These are phyloP conservation scores for Eurytemora carolleeae DNA, from an alignment of 1,140 invertebrate genomes.

Conservation along the genomic window DNA sequence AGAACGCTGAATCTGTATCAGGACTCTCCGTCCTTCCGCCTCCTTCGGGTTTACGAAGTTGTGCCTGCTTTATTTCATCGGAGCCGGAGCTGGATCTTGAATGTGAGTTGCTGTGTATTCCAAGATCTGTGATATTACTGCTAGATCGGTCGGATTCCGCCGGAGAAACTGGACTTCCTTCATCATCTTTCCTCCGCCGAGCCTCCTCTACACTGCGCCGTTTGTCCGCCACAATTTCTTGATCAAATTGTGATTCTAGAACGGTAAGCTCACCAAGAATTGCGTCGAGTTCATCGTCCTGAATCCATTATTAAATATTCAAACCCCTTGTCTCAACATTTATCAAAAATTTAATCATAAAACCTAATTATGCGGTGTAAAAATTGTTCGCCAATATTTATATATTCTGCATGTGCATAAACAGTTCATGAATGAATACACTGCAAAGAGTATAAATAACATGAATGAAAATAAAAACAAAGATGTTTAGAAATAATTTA, in stretches of 20 bases:
- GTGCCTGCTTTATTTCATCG: background rate
- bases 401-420: no score
- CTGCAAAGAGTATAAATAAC: no score
- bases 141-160: background rate
- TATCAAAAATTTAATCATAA: no score
- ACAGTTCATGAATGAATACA: no score
- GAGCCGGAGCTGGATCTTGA: background rate
- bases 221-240: slow-evolving; percentile 19
- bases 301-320: slow-evolving; percentile 31
- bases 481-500: no score
- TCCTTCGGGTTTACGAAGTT: background rate
- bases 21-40: slow-evolving; percentile 54
- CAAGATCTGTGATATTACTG: background rate
- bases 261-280: slow-evolving; percentile 83
- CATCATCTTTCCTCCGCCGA: background rate
- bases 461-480: no score
- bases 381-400: no score
- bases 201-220: background rate
- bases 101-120: background rate
- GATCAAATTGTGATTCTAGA: slow-evolving; percentile 55
- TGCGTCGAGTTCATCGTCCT: slow-evolving; percentile 84
- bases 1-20: slow-evolving; percentile 92
- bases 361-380: no score
- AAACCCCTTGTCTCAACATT: no score
- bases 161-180: background rate